A percentile compares a stretch with the other conserved stretches of the same genome.
phyloP scores from a whole-genome alignment of 2,888 invertebrate genomes.

The Lottia scabra region DNA sequence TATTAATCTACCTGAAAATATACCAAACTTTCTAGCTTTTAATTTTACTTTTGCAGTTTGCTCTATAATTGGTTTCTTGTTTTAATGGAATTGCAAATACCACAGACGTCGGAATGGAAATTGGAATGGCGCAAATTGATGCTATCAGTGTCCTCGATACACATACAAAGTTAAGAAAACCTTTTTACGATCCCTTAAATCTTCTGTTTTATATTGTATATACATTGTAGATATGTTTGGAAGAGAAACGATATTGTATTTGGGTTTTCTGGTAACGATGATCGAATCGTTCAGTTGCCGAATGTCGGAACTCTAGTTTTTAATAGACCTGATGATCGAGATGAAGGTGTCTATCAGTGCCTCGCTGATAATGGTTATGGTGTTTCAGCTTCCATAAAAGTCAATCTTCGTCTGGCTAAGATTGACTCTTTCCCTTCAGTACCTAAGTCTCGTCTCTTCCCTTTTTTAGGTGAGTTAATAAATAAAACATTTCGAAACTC shows the following conservation, averaged over 20 bases:
- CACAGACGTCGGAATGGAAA: no score
- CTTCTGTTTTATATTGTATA: constrained; percentile 3
- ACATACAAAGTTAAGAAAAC: no score
- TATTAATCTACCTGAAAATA: no score
- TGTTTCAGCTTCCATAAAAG: constrained; percentile 82
- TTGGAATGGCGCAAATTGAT: no score
- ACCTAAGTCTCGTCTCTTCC: background rate
- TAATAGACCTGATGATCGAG: constrained; percentile 87
- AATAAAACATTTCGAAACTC: no score
- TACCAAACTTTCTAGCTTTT: no score
- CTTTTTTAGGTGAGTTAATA: background rate
- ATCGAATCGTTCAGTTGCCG: constrained; percentile 92
- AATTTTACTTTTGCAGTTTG: no score
- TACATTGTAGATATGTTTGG: constrained; percentile 79
- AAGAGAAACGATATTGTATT: constrained; percentile 96
- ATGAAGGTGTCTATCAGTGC: constrained; percentile 95
- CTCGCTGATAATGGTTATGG: constrained; percentile 95
- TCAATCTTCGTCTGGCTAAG: constrained; percentile 56
- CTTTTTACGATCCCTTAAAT: no score
- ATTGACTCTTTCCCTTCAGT: constrained; percentile 66
- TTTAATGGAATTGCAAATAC: no score
- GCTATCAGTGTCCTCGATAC: no score
- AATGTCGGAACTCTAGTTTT: constrained; percentile 90
- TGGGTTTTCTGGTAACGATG: constrained; percentile 93
- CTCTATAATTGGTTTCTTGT: no score